Conservation (phyloP, 2,797 vertebrate genomes). For the Thripadectes ignobilis region DNA sequence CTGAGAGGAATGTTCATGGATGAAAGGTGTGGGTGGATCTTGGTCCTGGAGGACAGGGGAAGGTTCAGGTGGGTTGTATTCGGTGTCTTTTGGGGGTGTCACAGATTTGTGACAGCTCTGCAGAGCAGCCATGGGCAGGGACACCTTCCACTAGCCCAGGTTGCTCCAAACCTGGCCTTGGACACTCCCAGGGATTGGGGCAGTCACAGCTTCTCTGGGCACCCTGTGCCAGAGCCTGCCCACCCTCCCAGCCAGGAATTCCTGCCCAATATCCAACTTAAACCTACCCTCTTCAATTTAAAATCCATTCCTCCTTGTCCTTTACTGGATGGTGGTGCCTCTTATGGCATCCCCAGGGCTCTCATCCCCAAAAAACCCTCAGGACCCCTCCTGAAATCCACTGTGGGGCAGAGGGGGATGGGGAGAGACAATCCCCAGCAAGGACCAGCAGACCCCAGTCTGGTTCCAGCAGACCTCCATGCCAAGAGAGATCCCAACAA, state of each 20-base stretch:
- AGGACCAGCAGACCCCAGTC: too few relatives aligned
- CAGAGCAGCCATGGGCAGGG: too few relatives aligned
- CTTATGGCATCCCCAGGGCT: neutral
- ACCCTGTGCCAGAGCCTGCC: neutral
- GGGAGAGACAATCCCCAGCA: neutral
- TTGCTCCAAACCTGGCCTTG: too few relatives aligned
- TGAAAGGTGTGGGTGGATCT: neutral
- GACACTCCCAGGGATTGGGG: too few relatives aligned
- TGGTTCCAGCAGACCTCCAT: too few relatives aligned
- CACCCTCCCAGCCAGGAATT: neutral
- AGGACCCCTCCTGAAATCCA: neutral
- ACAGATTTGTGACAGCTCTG: too few relatives aligned
- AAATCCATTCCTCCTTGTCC: neutral
- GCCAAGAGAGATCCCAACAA: neutral
- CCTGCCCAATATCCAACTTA: neutral
- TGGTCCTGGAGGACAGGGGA: neutral
- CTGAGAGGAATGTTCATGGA: neutral
- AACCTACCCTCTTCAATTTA: neutral
- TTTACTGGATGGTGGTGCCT: neutral
- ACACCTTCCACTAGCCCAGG: too few relatives aligned
- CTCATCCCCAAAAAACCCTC: too few relatives aligned
- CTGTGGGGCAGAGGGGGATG: rapidly evolving
- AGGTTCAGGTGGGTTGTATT: too few relatives aligned
- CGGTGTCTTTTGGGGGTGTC: neutral
- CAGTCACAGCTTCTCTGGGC: too few relatives aligned